These are phyloP conservation scores for Homalodisca vitripennis DNA, from an alignment of 1,140 invertebrate species.

Conservation along the genomic window DNA sequence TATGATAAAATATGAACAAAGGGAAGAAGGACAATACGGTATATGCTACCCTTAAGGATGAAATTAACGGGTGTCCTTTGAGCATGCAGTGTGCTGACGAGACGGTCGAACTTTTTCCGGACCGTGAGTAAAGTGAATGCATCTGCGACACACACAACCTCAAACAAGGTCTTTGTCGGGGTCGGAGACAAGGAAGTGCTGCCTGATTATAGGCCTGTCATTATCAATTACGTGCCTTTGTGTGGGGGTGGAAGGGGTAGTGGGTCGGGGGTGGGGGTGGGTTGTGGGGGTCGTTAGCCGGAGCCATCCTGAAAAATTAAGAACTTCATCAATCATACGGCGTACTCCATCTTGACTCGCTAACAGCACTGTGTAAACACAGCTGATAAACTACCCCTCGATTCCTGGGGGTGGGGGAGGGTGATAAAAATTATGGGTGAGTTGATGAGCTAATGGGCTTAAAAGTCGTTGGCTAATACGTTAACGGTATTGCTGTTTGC, in stretches of 20 bases:
- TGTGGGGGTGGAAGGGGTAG: not conserved
- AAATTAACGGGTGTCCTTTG: too few relatives aligned
- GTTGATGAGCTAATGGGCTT: too few relatives aligned
- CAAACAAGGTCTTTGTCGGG: constrained; percentile 8
- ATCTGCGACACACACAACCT: not conserved
- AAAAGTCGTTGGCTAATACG: too few relatives aligned
- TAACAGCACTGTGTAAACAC: constrained; percentile 7
- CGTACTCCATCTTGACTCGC: constrained; percentile 15
- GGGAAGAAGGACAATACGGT: too few relatives aligned
- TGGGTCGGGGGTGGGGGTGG: too few relatives aligned
- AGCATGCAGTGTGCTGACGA: too few relatives aligned
- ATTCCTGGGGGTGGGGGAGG: too few relatives aligned
- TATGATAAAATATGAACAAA: too few relatives aligned
- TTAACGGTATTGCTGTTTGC: too few relatives aligned
- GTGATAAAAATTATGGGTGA: too few relatives aligned
- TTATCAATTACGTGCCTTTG: constrained; percentile 1
- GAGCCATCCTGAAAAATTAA: constrained; percentile 13
- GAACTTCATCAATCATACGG: constrained; percentile 4
- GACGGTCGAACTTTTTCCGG: not conserved
- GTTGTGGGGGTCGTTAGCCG: constrained; percentile 8
- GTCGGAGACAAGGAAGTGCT: not conserved
- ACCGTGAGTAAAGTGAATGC: not conserved
- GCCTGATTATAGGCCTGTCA: not conserved
- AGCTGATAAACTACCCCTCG: too few relatives aligned
- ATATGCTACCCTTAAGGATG: too few relatives aligned